Evolutionary conservation across 2,113 vertebrate genomes (phyloP), one percentile per base, ranked within the genome.

Genomic region (Syrrhaptes paradoxus): DNA sequence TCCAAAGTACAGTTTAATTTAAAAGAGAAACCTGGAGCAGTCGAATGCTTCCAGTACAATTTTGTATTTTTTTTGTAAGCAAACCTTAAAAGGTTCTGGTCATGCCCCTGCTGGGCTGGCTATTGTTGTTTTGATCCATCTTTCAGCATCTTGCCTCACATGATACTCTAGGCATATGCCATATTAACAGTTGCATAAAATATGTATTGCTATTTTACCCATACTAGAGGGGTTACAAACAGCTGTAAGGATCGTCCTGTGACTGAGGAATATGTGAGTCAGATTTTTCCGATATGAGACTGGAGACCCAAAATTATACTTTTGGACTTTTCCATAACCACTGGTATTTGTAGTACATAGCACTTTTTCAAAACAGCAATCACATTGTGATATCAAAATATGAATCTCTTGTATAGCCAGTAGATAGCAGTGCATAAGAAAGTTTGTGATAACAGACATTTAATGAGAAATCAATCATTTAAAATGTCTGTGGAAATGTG

Each of bases 1-100:
- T 93, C 72, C 54, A 80, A 76, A 86, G 65, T 86, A 90, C 67
- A 49, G 38, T 59, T 91, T 61, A 76, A 82, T 82, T 96, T 88
- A 89, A 94, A 93, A 89, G 77, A 95, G 74, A 95, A 97, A 95
- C 71, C 63, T 96, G 91, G 79, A 96, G 45, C n/a, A 65, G 31
- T 84, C 96, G 93, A 85, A 83, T 92, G 85, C 96, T 96, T 82
- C 48, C 13, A 79, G 34, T 70, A 49, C 38, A n/a, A 28, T 63
- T 88, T 24, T 57, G 11, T 59, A 13, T 22, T 4, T 46, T 45
- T 62, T 34, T 67, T 78, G 59, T 31, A 66, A 75, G 32, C 54
- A 90, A 83, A 90, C 34, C 58, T 90, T 93, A 32, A 95, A 89
- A 96, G 67, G 17, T 54, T 91, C 61, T 92, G 49, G 11, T 41